Evolutionary conservation across 2,797 vertebrate species (phyloP).

Genomic region (Trematomus bernacchii): DNA sequence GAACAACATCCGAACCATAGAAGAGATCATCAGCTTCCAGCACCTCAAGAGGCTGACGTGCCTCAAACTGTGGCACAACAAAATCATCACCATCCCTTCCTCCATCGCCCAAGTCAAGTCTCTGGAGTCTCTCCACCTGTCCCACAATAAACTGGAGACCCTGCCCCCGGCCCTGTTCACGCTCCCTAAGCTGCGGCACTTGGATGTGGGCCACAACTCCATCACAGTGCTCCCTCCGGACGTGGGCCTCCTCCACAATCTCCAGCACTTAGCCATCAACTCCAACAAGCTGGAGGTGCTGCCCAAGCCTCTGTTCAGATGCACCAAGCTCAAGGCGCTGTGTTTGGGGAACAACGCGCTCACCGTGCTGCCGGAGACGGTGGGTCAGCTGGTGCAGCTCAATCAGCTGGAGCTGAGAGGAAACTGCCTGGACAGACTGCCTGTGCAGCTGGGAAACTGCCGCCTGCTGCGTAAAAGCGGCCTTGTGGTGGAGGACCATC

Average conservation of each 20-base stretch:
- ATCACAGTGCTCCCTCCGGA: slow-evolving; percentile 91
- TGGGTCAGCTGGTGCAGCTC: slow-evolving; percentile 92
- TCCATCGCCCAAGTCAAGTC: slow-evolving; percentile 94
- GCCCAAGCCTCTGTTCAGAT: slow-evolving; percentile 94
- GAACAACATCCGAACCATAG: slow-evolving; percentile 96
- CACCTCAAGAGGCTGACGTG: slow-evolving; percentile 96
- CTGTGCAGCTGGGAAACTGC: slow-evolving; percentile 91
- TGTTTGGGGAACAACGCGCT: slow-evolving; percentile 94
- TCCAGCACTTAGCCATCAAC: slow-evolving; percentile 94
- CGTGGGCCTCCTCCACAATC: slow-evolving; percentile 92
- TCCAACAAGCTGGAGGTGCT: slow-evolving; percentile 94
- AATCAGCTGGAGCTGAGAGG: slow-evolving; percentile 95
- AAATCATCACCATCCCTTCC: slow-evolving; percentile 94
- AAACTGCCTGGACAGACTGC: slow-evolving; percentile 95
- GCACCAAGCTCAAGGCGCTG: slow-evolving; percentile 94
- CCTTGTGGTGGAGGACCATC: slow-evolving; percentile 95
- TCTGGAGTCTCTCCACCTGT: slow-evolving; percentile 94
- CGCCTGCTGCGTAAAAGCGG: slow-evolving; percentile 91
- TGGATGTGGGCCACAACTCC: slow-evolving; percentile 94
- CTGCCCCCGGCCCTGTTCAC: slow-evolving; percentile 92
- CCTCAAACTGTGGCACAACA: slow-evolving; percentile 99
- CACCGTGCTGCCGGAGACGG: slow-evolving; percentile 89
- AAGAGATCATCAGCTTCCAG: slow-evolving; percentile 98
- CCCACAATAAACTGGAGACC: slow-evolving; percentile 95
- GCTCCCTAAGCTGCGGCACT: slow-evolving; percentile 93